Base-by-base conservation (phyloP, 2,888 invertebrate species). In the Drosophila kokeensis region DNA sequence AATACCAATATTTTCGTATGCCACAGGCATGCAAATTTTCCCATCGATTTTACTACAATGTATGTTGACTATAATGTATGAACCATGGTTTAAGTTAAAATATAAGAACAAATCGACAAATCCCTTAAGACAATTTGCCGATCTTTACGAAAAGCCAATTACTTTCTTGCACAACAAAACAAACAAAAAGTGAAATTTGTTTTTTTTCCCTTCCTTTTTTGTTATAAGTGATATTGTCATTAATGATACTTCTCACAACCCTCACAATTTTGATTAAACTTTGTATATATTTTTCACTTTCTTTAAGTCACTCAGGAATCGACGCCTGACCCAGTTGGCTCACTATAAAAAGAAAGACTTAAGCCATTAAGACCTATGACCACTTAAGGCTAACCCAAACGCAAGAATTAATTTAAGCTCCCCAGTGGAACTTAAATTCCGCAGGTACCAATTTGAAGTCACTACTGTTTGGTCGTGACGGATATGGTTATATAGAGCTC, bases 101-200 rank as follows among this genome's bases (percentile, higher is more conserved):
- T n/a, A 0, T 38, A 8, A n/a, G 3, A n/a, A n/a, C 1, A n/a
- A n/a, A 40, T 40, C 5, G 5, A 0, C 10, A n/a, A n/a, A 1
- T 1, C 40, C 1, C 1, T 40, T n/a, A 10, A 40, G 5, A n/a
- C 18, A n/a, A 1, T 38, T 8, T 8, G 38, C 38, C 18, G 18
- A 18, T 3, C 1, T 7, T 36, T 8, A 3, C 4, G 40, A n/a
- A n/a, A n/a, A n/a, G n/a, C 40, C 32, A 4, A 34, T 4, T 11
- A 11, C 13, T n/a, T n/a, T n/a, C 5, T n/a, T 11, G n/a, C n/a
- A 11, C 5, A 42, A 40, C 2, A 11, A 10, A 11, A n/a, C n/a
- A 40, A 40, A 4, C 0, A n/a, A 15, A 36, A n/a, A 40, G 40
- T n/a, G 2, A 42, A 38, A 1, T 18, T 8, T n/a, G 3, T 1